phyloP scores from a whole-genome alignment of 2,113 vertebrate genomes.

The Pseudonaja textilis region DNA sequence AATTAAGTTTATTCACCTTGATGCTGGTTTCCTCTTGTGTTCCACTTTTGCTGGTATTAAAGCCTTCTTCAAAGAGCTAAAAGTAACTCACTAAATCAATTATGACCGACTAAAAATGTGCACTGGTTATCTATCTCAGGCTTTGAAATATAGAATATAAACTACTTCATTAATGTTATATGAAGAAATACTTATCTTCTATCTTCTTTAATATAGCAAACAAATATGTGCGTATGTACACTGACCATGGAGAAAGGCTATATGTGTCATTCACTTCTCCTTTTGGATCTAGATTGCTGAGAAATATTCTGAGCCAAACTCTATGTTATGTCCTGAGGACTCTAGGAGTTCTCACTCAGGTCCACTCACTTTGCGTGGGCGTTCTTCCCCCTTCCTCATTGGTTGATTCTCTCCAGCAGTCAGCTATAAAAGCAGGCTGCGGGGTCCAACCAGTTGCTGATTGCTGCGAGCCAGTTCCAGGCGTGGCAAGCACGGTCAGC shows the following conservation, averaged over 20 bases:
- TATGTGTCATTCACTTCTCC: neutral
- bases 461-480: no score
- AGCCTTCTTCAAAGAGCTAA: neutral
- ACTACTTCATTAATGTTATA: neutral
- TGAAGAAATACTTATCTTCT: neutral
- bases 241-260: neutral
- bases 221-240: neutral
- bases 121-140: neutral
- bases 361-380: no score
- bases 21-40: neutral
- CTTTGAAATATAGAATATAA: neutral
- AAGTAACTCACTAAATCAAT: neutral
- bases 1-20: neutral
- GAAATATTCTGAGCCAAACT: neutral
- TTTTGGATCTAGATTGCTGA: neutral
- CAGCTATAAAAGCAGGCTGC: no score
- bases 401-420: no score
- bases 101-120: neutral
- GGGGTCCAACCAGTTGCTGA: no score
- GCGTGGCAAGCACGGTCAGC: no score
- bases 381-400: no score
- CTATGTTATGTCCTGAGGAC: no score
- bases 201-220: neutral
- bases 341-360: no score
- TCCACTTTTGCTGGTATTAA: neutral